Evolutionary conservation across 2,888 invertebrate species (phyloP).

Genomic region (Eupithecia dodoneata): DNA sequence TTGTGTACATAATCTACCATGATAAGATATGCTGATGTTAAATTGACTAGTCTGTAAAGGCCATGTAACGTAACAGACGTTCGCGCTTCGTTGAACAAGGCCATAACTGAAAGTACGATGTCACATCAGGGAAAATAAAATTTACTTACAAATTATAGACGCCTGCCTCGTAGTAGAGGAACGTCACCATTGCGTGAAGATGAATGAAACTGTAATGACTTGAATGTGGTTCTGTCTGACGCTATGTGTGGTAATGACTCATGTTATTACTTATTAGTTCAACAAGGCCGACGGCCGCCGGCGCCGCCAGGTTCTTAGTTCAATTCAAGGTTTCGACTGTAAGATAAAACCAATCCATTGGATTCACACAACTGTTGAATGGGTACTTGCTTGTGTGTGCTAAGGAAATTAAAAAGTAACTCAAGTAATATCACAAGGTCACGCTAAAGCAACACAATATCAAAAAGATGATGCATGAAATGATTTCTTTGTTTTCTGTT

Average conservation of each 20-base stretch:
- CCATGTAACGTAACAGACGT: constrained; percentile 34
- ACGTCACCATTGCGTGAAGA: constrained; percentile 14
- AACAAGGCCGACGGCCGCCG: constrained; percentile 7
- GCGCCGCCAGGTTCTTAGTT: not conserved
- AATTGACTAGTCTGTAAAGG: constrained; percentile 33
- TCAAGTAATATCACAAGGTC: too few relatives aligned
- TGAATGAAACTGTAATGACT: constrained; percentile 17
- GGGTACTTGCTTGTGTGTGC: not conserved
- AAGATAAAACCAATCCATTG: not conserved
- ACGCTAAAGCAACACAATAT: too few relatives aligned
- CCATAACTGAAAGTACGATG: constrained; percentile 39
- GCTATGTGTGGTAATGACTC: constrained; percentile 7
- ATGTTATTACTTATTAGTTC: not conserved
- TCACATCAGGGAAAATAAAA: constrained; percentile 23
- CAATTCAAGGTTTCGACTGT: not conserved
- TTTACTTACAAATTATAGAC: constrained; percentile 26
- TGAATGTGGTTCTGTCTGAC: not conserved
- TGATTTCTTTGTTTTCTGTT: too few relatives aligned
- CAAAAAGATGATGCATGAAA: too few relatives aligned
- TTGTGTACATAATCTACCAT: constrained; percentile 79
- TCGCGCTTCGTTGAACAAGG: constrained; percentile 44
- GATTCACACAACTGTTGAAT: not conserved
- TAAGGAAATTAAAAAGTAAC: not conserved
- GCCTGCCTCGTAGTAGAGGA: constrained; percentile 1
- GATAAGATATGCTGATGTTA: constrained; percentile 73